Evolutionary conservation across 2,113 vertebrate species (phyloP), one percentile per base, ranked within the genome.

Genomic region (Leuciscus idus): DNA sequence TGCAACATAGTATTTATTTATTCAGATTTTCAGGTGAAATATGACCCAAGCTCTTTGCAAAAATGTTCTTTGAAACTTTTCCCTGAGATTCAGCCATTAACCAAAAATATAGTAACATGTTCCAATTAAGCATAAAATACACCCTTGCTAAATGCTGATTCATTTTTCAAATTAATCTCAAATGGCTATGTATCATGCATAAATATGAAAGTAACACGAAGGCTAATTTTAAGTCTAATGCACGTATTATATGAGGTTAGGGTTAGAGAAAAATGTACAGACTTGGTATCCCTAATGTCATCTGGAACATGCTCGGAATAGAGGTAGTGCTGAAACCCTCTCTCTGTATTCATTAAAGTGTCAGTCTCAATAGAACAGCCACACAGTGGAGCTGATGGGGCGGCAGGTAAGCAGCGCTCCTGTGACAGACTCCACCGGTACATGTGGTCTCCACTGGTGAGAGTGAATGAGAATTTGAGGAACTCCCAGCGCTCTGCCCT

Each of bases 361-460:
- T 39, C 33, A 28, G 59, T 28, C 76, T 55, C 33, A 21, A n/a
- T 33, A 59, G 62, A 75, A 79, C 30, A 50, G 7, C 46, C 23
- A 28, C 62, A 30, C 61, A 70, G 76, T 26, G 52, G 48, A 80
- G 61, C 75, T 85, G 62, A 85, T 19, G 59, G 59, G 59, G 52
- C 0, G 12, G 50, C 23, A 21, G 50, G 13, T n/a, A 57, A 64
- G 59, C 46, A 50, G 75, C 23, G 3, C 33, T 33, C 23, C 84
- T 55, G 13, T 78, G 84, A 80, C 52, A 46, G 30, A 64, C 21
- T 79, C 55, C 76, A 57, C 52, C 33, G 33, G 55, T 26, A 43
- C 55, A 61, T 12, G 30, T 7, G 1, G 21, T 64, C 36, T 64
- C 59, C 59, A n/a, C 23, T 28, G 12, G 12, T 46, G 52, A 33